Percentiles rank a stretch among this genome's conserved stretches.
phyloP scores from a whole-genome alignment of 2,113 vertebrate genomes.

The Menidia beryllina region DNA sequence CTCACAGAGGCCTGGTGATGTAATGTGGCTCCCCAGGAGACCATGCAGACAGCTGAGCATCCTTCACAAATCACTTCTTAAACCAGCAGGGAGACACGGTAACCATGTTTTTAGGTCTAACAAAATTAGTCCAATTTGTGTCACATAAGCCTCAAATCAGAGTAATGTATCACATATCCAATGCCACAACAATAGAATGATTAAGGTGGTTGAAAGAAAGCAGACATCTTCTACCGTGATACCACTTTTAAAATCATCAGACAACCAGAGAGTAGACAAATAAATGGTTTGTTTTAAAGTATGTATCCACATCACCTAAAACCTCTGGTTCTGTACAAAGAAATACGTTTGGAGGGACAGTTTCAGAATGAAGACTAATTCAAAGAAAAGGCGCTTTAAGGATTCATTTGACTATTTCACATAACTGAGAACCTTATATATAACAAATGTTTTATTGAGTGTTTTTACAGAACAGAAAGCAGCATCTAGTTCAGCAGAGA shows the following conservation, averaged over 20 bases:
- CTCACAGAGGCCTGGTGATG: not conserved
- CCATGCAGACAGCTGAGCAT: not conserved
- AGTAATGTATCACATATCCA: slow-evolving; percentile 38
- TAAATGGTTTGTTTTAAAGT: slow-evolving; percentile 61
- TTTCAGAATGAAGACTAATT: slow-evolving; percentile 11
- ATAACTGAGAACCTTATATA: too few relatives aligned
- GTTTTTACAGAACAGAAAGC: too few relatives aligned
- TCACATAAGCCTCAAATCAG: not conserved
- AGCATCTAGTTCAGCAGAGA: too few relatives aligned
- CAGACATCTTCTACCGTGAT: slow-evolving; percentile 50
- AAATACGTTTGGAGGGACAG: slow-evolving; percentile 25
- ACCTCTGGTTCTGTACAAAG: slow-evolving; percentile 33
- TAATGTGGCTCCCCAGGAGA: slow-evolving; percentile 6
- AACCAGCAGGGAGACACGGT: slow-evolving; percentile 15
- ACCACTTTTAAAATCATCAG: slow-evolving; percentile 37
- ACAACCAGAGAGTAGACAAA: slow-evolving; percentile 45
- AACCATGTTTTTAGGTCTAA: slow-evolving; percentile 32
- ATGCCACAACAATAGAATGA: slow-evolving; percentile 47
- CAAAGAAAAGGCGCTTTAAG: not conserved
- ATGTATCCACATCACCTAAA: slow-evolving; percentile 53
- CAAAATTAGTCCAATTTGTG: slow-evolving; percentile 10
- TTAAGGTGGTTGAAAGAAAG: slow-evolving; percentile 52
- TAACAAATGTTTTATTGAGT: too few relatives aligned
- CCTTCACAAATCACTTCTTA: slow-evolving; percentile 1
- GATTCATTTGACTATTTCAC: not conserved